Base-by-base conservation (phyloP, 1,140 invertebrate genomes). In the Orchesella cincta region DNA sequence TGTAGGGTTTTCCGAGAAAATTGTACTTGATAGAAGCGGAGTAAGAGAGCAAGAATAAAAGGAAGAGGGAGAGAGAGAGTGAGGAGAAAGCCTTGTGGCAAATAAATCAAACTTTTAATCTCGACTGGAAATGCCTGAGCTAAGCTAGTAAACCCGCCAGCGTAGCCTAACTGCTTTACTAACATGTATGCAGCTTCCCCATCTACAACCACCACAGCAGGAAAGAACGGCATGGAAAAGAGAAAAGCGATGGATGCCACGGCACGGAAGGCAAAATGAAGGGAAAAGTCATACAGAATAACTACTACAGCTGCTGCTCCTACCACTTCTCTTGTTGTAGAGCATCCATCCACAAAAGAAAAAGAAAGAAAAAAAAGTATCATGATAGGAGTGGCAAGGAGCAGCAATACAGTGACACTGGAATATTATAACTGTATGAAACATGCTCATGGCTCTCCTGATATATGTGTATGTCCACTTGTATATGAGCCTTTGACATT, bases 61-160 rank as follows among this genome's bases (percentile, higher is more conserved):
- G 74, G 76, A 73, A 77, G 46, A 72, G 31, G 46, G 57, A 52
- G 36, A 33, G 57, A 75, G 70, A 46, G 74, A 72, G 70, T 57
- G 77, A 73, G 34, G 76, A 79, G 78, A 75, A 79, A 79, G 76
- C 70, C 78, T 62, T 76, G 70, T 74, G 76, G 76, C 73, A 77
- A 78, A 80, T 80, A 80, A 80, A 80, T 80, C 79, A 80, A 80
- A 80, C 76, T 80, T 80, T 80, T 80, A 80, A 80, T 80, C 79
- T 80, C 76, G 76, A 54, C 76, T 80, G 79, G 79, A 80, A 80
- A 78, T 80, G 79, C 78, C 78, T 76, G 62, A 79, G 77, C 75
- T 78, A 78, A 78, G 78, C 75, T 80, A 79, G 74, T 79, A 70
- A 73, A 31, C 62, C 62, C 31, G 23, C 62, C 26, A 33, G 26